Conservation (phyloP, 1,140 invertebrate species). For the Trachelipus rathkii region DNA sequence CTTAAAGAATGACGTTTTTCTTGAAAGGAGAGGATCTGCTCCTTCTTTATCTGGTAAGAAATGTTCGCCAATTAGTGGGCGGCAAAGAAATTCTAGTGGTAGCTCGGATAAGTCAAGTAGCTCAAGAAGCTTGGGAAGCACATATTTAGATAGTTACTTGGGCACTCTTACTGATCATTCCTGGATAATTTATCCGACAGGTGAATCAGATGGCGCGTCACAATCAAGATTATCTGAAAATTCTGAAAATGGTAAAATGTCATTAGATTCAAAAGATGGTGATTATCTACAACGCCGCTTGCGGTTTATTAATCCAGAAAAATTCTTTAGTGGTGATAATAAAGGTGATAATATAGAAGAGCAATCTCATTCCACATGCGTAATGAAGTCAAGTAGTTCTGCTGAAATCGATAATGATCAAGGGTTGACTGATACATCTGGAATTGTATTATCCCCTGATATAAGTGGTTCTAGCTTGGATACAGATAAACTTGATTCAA, state of each 20-base stretch:
- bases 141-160: conserved; percentile 26
- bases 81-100: neutral
- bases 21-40: neutral
- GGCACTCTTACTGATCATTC: conserved; percentile 27
- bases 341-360: neutral
- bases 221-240: neutral
- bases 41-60: neutral
- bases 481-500: conserved; percentile 8
- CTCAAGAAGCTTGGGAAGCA: conserved; percentile 25
- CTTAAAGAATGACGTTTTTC: neutral
- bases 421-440: too few species aligned
- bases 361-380: neutral
- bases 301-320: conserved; percentile 1
- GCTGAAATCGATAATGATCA: neutral
- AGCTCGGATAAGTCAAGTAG: neutral
- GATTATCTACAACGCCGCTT: neutral
- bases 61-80: neutral
- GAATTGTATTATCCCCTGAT: neutral
- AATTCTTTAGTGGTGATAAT: neutral
- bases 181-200: conserved; percentile 24
- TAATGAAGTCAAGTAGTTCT: neutral
- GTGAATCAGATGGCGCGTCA: neutral
- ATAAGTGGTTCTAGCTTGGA: neutral
- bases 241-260: neutral
- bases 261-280: neutral